Base-by-base conservation (phyloP, 2,888 invertebrate species). In the Slavum lentiscoides region DNA sequence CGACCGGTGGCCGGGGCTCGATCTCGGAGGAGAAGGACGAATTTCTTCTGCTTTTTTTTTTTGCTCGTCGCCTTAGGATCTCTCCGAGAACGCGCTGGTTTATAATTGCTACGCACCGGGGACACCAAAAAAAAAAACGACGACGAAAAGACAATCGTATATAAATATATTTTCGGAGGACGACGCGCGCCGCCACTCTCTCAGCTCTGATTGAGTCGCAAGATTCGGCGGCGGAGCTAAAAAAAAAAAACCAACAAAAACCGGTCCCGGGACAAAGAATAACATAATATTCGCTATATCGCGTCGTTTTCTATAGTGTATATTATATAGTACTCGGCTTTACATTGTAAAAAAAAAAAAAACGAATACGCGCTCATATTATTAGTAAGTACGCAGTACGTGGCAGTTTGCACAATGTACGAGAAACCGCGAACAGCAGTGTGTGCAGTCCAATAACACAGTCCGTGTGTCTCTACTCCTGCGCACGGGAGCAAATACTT, bases 161-260 rank as follows among this genome's bases (percentile, higher is more conserved):
- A 2, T 9, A 15, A 37, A 9, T 21, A 23, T 21, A 66, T 30
- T 62, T 53, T 64, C 62, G 64, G 74, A 74, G 55, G 58, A 23
- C 70, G 73, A 72, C 74, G 74, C 62, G 13, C 49, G 49, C 49
- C 58, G 59, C 17, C 72, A 59, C 61, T 61, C 30, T 30, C 30
- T 30, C 62, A 49, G 62, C 21, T 72, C 39, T 75, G 74, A 75
- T 75, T 75, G 74, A 75, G 74, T 75, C 74, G 66, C 74, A 58
- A 67, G 66, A 75, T 75, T 75, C 74, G 21, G 23, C 17, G 21
- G 30, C 49, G 21, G 19, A 17, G 72, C 39, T 6, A 49, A 1
- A 11, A 15, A 15, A 49, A 49, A 8, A 49, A 49, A 49, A n/a
- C n/a, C n/a, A n/a, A n/a, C n/a, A n/a, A 8, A 66, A 74, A 74